Evolutionary conservation across 1,140 invertebrate species (phyloP).

Genomic region (Macrostomum lignano): DNA sequence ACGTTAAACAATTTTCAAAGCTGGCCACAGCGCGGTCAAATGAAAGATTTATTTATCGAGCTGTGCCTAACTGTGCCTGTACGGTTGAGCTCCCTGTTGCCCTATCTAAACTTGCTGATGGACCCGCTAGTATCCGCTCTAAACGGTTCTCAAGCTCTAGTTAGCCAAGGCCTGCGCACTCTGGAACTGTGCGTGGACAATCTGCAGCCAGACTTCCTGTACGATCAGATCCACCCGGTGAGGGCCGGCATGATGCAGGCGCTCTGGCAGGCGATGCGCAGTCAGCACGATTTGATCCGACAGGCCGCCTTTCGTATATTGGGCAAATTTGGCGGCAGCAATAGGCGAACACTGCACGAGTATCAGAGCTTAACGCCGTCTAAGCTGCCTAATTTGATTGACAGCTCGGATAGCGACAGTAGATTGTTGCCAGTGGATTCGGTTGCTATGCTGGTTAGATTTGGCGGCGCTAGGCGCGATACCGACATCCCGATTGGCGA

Average conservation of each 20-base stretch:
- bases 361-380: no score
- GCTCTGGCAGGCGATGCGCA: constrained; percentile 5
- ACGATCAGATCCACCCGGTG: constrained; percentile 91
- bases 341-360: no score
- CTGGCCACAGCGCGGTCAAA: constrained; percentile 78
- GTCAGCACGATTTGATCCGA: constrained; percentile 1
- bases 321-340: no score
- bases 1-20: constrained; percentile 73
- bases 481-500: no score
- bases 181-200: constrained; percentile 92
- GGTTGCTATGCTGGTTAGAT: no score
- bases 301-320: no score
- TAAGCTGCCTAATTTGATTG: no score
- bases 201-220: constrained; percentile 83
- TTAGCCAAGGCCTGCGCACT: constrained; percentile 69
- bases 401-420: no score
- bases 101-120: constrained; percentile 92
- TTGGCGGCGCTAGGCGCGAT: no score
- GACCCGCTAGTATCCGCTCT: constrained; percentile 83
- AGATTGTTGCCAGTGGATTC: no score
- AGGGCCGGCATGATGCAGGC: constrained; percentile 88
- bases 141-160: constrained; percentile 72
- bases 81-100: constrained; percentile 66
- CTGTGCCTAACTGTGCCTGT: constrained; percentile 88
- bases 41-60: constrained; percentile 95